Evolutionary conservation across 92 coral and sea anemone species (phyloP), one percentile per base, ranked within the genome.

Genomic region (Epizoanthus fatuus): DNA sequence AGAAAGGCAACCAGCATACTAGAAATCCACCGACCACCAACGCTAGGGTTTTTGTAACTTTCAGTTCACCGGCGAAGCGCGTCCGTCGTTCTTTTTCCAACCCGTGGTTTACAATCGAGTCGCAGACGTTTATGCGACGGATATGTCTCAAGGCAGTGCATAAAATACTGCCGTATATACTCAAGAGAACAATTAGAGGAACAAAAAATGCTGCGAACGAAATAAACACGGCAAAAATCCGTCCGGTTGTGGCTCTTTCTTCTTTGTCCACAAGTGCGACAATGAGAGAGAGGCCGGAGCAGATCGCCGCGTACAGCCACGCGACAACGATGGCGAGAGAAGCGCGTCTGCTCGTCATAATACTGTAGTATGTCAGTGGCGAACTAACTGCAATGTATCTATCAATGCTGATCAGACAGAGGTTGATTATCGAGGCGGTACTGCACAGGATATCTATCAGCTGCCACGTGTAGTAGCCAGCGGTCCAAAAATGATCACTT

Each of bases 1-100:
- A 94, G 81, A 94, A 94, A 68, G 98, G 98, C 14, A 91, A 83
- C 98, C 98, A 94, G 70, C 98, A 94, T 3, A 94, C 56, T 20
- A 94, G 67, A 69, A 94, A 94, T 2, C 94, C 92, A 5, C 98
- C 98, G 3, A 94, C 91, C 5, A 94, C 98, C 29, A 94, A 58
- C 3, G 92, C 98, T 12, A 94, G 14, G 1, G 92, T 94, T 74
- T 94, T 94, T 25, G 98, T 86, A 8, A 94, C 68, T 86, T 86
- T 92, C 3, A 94, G 91, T 62, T 94, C 98, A 14, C 91, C 80
- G 13, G 84, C 91, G 32, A 94, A 85, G 5, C 90, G 83, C 10
- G 83, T 54, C 7, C 83, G 87, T 35, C 86, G 89, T 53, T 91
- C 91, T 5, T 65, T 78, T 44, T 91, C 94, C 12, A 91, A 75